These are phyloP conservation scores for Halichondria panicea DNA, from an alignment of 37 sponge, comb jelly and placozoan species.

Conservation along the genomic window DNA sequence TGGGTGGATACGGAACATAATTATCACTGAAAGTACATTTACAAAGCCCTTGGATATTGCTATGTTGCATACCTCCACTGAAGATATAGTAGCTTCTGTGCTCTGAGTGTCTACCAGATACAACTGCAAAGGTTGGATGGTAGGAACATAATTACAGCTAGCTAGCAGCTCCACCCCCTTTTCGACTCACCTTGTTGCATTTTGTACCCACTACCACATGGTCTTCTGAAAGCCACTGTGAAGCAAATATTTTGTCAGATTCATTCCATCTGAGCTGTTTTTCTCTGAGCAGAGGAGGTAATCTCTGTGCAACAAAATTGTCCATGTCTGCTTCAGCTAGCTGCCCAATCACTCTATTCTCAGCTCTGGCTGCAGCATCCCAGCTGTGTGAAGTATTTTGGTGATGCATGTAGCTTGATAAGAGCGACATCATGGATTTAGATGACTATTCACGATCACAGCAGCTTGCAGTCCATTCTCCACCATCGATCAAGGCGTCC, in stretches of 20 bases:
- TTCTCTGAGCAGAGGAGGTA: slow-evolving; percentile 60
- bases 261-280: slow-evolving; percentile 43
- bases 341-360: not conserved
- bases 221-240: slow-evolving; percentile 78
- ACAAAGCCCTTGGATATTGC: too few species aligned
- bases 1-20: slow-evolving; percentile 8
- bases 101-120: slow-evolving; percentile 18
- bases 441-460: too few species aligned
- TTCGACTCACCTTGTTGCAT: slow-evolving; percentile 65
- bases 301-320: slow-evolving; percentile 16
- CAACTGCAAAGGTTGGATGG: slow-evolving; percentile 19
- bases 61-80: too few species aligned
- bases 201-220: slow-evolving; percentile 72
- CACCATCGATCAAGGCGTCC: too few species aligned
- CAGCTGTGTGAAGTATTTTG: too few species aligned
- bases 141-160: not conserved
- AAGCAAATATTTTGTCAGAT: slow-evolving; percentile 79
- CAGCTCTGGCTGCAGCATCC: slow-evolving; percentile 12
- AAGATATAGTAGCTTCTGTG: slow-evolving; percentile 32
- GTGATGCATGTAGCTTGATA: too few species aligned
- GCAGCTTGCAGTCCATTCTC: too few species aligned
- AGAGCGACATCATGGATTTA: too few species aligned
- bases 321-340: not conserved
- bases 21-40: too few species aligned
- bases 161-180: not conserved